Conservation (phyloP, 1,140 invertebrate species). For the Muscidifurax raptorellus region DNA sequence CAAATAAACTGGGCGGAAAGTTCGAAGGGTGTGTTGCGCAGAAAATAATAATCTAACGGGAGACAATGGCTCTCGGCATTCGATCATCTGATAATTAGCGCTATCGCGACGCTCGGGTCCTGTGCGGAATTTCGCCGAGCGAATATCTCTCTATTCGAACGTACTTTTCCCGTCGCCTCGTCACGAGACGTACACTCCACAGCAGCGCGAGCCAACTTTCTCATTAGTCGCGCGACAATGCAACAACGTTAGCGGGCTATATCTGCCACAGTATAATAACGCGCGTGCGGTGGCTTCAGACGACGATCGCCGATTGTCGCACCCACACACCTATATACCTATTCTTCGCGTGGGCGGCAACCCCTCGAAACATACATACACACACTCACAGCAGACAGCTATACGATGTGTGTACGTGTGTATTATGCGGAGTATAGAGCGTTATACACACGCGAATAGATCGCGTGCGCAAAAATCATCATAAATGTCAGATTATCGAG, state of each 20-base stretch:
- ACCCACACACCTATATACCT: constrained; percentile 42
- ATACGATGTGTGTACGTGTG: not conserved
- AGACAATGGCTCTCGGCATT: constrained; percentile 25
- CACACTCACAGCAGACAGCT: not conserved
- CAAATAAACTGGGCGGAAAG: constrained; percentile 26
- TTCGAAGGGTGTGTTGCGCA: constrained; percentile 15
- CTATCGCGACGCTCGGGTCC: constrained; percentile 35
- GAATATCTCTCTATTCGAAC: constrained; percentile 23
- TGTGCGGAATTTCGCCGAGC: constrained; percentile 27
- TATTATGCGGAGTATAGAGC: too few relatives aligned
- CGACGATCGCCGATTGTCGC: constrained; percentile 64
- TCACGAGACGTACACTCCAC: not conserved
- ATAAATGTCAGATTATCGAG: not conserved
- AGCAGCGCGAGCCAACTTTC: constrained; percentile 65
- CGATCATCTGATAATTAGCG: constrained; percentile 51
- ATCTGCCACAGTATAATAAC: constrained; percentile 67
- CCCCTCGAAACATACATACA: not conserved
- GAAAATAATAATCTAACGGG: constrained; percentile 39
- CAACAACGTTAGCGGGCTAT: constrained; percentile 61
- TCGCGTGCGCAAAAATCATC: not conserved
- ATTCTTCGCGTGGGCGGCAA: constrained; percentile 29
- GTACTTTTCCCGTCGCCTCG: constrained; percentile 31
- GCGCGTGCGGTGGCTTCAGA: constrained; percentile 63
- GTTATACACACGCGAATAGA: not conserved
- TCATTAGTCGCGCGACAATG: constrained; percentile 72